Base-by-base conservation (phyloP, 2,888 invertebrate genomes). In the Phrixothrix hirtus region DNA sequence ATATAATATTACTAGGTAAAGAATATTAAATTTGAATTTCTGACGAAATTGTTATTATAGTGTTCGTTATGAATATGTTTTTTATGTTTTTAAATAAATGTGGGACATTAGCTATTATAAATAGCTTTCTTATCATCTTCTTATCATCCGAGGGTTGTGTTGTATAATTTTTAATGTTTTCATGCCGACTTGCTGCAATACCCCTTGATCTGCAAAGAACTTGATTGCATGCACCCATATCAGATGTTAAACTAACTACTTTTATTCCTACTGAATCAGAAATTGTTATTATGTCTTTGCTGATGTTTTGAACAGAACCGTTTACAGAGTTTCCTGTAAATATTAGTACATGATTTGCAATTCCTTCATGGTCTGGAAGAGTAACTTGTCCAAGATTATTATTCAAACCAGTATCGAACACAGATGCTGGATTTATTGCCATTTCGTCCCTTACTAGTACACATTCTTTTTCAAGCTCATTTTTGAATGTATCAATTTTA, bases 271-370 rank as follows among this genome's bases (percentile, higher is more conserved):
- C 5, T 14, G 46, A 34, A 38, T 62, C 37, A 9, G 14, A 2
- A 31, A 37, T 54, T 25, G 49, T 17, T 41, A 59, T 48, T 35
- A 38, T 25, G 7, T 9, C 6, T 1, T 15, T 7, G 5, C 15
- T 13, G 11, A 35, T 35, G 1, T 29, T 7, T 27, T 35, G 3
- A 14, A 10, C 13, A 12, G 64, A n/a, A n/a, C n/a, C 65, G 32
- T 60, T 52, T 7, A 62, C 54, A 10, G 59, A 60, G 17, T 60
- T 47, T 2, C 56, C 46, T 32, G 66, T 64, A 31, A 67, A 57
- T n/a, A n/a, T n/a, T n/a, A 21, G 67, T 63, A 50, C 63, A 57
- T 66, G 63, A 10, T 54, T 60, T 3, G 66, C 65, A 31, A 36
- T 14, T 12, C 55, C 58, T 3, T 9, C 4, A 15, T 59, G 58